Conservation (phyloP, 2,888 invertebrate genomes). For the Psylliodes chrysocephalus region DNA sequence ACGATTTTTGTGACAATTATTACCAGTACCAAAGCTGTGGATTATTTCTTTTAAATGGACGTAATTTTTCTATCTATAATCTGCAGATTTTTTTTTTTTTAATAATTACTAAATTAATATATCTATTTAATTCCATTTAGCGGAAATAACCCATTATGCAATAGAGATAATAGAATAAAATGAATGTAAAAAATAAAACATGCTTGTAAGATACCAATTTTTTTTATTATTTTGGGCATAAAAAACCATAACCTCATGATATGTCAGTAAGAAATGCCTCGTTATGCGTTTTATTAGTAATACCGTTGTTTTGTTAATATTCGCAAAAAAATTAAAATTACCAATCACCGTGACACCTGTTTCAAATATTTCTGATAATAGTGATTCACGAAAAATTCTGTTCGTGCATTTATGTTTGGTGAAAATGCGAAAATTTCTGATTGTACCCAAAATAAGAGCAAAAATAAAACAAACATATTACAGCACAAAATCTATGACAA, state of each 20-base stretch:
- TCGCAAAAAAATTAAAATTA: constrained; percentile 3
- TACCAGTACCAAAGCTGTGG: background rate
- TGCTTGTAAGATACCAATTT: constrained; percentile 1
- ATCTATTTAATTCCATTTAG: background rate
- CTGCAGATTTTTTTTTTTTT: too few species aligned
- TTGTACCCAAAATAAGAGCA: too few species aligned
- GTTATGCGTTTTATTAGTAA: constrained; percentile 13
- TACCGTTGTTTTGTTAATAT: constrained; percentile 13
- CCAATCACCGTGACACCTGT: constrained; percentile 10
- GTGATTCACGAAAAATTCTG: too few species aligned
- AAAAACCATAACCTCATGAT: constrained; percentile 13
- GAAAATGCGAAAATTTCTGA: too few species aligned
- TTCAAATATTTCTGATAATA: too few species aligned
- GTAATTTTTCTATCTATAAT: too few species aligned
- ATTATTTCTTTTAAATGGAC: background rate
- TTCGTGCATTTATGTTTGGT: too few species aligned
- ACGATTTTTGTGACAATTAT: background rate
- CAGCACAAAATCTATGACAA: too few species aligned
- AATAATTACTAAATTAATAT: too few species aligned
- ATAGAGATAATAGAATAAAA: background rate
- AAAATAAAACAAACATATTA: too few species aligned
- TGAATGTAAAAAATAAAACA: constrained; percentile 7
- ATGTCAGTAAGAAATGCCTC: constrained; percentile 9
- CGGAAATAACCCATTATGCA: background rate
- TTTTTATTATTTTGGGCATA: background rate